Evolutionary conservation across 2,113 vertebrate species (phyloP).

Genomic region (Riparia riparia): DNA sequence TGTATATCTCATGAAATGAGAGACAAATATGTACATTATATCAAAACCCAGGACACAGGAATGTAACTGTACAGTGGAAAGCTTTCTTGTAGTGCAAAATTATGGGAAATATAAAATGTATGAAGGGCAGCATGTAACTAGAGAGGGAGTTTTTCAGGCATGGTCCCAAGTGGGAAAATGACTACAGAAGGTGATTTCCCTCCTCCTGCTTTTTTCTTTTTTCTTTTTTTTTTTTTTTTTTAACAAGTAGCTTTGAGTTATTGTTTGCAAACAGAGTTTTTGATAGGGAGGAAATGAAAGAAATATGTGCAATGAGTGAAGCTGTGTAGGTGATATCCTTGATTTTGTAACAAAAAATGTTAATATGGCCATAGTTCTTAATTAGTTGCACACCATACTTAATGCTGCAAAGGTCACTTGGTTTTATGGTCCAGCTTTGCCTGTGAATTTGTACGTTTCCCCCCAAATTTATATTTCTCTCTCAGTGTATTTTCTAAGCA

Average conservation of each 20-base stretch:
- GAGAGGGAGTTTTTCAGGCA: constrained; percentile 14
- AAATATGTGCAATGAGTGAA: not conserved
- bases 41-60: not conserved
- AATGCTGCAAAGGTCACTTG: constrained; percentile 55
- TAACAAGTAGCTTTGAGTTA: not conserved
- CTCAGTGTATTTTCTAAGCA: not conserved
- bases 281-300: constrained; percentile 46
- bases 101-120: constrained; percentile 25
- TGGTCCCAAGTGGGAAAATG: not conserved
- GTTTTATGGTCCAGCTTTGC: not conserved
- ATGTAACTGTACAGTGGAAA: not conserved
- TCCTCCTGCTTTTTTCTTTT: not conserved
- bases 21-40: not conserved
- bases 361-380: constrained; percentile 4
- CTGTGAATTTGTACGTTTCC: constrained; percentile 13
- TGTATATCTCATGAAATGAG: not conserved
- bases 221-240: not conserved
- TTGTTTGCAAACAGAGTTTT: constrained; percentile 23
- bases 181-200: not conserved
- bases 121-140: not conserved
- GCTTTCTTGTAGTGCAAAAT: constrained; percentile 19
- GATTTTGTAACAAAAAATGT: constrained; percentile 27
- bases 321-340: constrained; percentile 5
- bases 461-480: not conserved
- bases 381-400: constrained; percentile 9